These are phyloP conservation scores for Synanthedon myopaeformis DNA, from an alignment of 2,888 invertebrate species.

Conservation along the genomic window DNA sequence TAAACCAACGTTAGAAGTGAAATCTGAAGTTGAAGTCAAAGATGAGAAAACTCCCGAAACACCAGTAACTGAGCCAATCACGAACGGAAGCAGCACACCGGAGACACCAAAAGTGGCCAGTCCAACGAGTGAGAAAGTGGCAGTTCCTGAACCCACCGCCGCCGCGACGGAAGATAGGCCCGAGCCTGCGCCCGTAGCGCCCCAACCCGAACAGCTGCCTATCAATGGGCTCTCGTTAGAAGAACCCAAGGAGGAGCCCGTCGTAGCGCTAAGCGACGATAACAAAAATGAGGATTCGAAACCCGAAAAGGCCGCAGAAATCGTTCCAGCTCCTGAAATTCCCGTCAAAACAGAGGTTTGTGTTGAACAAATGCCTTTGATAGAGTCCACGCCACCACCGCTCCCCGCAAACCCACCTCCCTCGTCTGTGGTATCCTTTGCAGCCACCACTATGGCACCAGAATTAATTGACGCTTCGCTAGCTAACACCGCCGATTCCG, in stretches of 20 bases:
- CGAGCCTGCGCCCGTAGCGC: conserved; percentile 10
- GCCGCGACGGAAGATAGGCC: not conserved
- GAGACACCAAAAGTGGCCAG: conserved; percentile 43
- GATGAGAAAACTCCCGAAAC: conserved; percentile 61
- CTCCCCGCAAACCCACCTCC: conserved; percentile 81
- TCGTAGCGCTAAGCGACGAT: conserved; percentile 29
- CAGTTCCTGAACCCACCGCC: conserved; percentile 7
- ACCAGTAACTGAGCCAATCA: conserved; percentile 60
- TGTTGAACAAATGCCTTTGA: conserved; percentile 71
- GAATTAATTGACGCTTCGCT: conserved; percentile 56
- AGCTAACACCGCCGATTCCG: conserved; percentile 48
- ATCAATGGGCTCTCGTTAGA: conserved; percentile 54
- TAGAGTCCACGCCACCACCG: conserved; percentile 77
- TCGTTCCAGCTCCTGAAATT: conserved; percentile 51
- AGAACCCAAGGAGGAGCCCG: conserved; percentile 35
- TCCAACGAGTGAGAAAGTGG: conserved; percentile 10
- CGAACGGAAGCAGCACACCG: conserved; percentile 58
- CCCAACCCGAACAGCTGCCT: conserved; percentile 48
- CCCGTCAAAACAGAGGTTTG: conserved; percentile 66
- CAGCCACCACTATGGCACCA: conserved; percentile 76
- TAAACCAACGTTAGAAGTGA: conserved; percentile 38
- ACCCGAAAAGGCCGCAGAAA: conserved; percentile 35
- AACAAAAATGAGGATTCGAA: conserved; percentile 40
- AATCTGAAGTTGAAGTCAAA: conserved; percentile 34
- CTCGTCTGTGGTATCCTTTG: conserved; percentile 80